Percentiles rank a stretch among this genome's conserved stretches.
Conservation (phyloP, 2,113 vertebrate genomes). For the Phyllostomus hastatus region DNA sequence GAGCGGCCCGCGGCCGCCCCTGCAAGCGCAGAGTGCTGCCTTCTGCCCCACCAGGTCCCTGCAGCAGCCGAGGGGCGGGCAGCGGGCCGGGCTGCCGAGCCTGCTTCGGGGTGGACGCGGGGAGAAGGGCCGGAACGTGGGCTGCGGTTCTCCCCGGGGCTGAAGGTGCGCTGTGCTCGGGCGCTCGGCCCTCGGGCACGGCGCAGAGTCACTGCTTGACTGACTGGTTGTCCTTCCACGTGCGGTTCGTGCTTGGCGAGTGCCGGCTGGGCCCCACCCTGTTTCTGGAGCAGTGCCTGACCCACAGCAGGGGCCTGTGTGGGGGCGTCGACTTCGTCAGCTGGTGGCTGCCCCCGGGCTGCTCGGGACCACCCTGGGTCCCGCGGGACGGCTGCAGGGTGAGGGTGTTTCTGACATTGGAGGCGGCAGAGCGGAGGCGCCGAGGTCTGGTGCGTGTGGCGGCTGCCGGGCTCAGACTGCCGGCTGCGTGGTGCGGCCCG, state of each 20-base stretch:
- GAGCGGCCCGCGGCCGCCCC: neutral
- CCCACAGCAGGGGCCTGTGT: neutral
- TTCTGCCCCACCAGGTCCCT: neutral
- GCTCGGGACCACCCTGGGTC: neutral
- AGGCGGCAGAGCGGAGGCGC: neutral
- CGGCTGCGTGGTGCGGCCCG: neutral
- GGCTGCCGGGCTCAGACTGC: neutral
- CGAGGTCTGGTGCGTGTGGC: no score
- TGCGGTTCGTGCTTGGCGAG: rapidly evolving
- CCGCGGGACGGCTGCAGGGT: neutral
- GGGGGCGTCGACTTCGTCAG: neutral
- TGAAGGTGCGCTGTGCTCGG: neutral
- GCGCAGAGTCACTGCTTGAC: neutral
- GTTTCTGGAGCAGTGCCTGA: neutral
- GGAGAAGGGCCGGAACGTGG: neutral
- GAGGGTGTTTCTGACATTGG: neutral
- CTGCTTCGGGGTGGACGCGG: no score
- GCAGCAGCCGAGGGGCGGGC: neutral
- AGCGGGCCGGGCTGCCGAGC: neutral
- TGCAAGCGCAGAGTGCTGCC: neutral
- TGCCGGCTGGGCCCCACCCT: neutral
- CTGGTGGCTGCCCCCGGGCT: neutral
- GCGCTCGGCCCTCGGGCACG: neutral
- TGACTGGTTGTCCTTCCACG: neutral
- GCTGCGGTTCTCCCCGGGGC: neutral